Evolutionary conservation across 1,140 invertebrate species (phyloP).

Genomic region (fruit fly (Drosophila melanogaster)): Release_6_plus_ISO1_MT NT_037436.4:6480501-6481000

Average conservation of each 20-base stretch:
- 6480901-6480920: slow-evolving; percentile 51
- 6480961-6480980: slow-evolving; percentile 64
- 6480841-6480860: slow-evolving; percentile 80
- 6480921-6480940: slow-evolving; percentile 10
- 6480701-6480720: slow-evolving; percentile 68
- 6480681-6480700: slow-evolving; percentile 76
- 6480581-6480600: slow-evolving; percentile 52
- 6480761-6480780: slow-evolving; percentile 77
- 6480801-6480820: slow-evolving; percentile 47
- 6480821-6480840: slow-evolving; percentile 78
- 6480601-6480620: slow-evolving; percentile 40
- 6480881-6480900: slow-evolving; percentile 36
- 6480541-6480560: slow-evolving; percentile 25
- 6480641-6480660: slow-evolving; percentile 22
- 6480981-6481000: slow-evolving; percentile 80
- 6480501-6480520: not conserved
- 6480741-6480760: slow-evolving; percentile 43
- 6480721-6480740: slow-evolving; percentile 20
- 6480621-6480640: slow-evolving; percentile 28
- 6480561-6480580: slow-evolving; percentile 31
- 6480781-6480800: slow-evolving; percentile 27
- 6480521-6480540: slow-evolving; percentile 20
- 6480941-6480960: slow-evolving; percentile 53
- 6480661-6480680: slow-evolving; percentile 79
- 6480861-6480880: slow-evolving; percentile 75